These are phyloP conservation scores for Schlechtendalia chinensis DNA, from an alignment of 1,140 invertebrate species.

Conservation along the genomic window DNA sequence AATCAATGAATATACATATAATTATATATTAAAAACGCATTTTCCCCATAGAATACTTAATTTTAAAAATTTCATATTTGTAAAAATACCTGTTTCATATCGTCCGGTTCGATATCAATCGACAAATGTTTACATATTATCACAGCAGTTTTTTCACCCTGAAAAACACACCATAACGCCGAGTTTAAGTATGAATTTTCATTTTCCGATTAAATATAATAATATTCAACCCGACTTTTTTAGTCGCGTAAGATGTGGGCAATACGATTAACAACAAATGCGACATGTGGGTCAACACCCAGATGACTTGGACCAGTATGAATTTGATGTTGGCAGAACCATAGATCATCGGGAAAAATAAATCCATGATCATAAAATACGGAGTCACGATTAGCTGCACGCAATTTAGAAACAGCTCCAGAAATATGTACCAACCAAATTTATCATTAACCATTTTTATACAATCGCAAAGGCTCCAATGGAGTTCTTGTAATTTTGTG, in stretches of 20 bases:
- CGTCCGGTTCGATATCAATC: conserved; percentile 1
- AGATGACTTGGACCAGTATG: conserved; percentile 50
- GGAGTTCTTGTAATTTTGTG: conserved; percentile 48
- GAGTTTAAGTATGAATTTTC: not conserved
- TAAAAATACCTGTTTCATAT: conserved; percentile 34
- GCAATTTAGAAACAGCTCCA: conserved; percentile 50
- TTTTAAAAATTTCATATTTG: too few relatives aligned
- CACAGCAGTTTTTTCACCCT: conserved; percentile 47
- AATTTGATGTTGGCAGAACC: conserved; percentile 50
- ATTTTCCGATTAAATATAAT: not conserved
- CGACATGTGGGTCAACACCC: conserved; percentile 51
- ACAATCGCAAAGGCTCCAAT: conserved; percentile 51
- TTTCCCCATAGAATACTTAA: too few relatives aligned
- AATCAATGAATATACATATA: not conserved
- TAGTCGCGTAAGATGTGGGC: conserved; percentile 46
- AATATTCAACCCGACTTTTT: conserved; percentile 48
- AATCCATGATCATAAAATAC: conserved; percentile 52
- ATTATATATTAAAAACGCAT: not conserved
- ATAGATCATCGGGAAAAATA: conserved; percentile 52
- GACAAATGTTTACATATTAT: conserved; percentile 46
- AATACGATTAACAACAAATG: conserved; percentile 50
- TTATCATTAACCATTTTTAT: conserved; percentile 50
- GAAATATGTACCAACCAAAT: conserved; percentile 51
- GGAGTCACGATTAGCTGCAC: conserved; percentile 51
- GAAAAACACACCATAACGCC: not conserved